Percentiles rank a stretch among this genome's conserved stretches.
phyloP scores from a whole-genome alignment of 2,888 invertebrate genomes.

The Orchesellides sinensis region DNA sequence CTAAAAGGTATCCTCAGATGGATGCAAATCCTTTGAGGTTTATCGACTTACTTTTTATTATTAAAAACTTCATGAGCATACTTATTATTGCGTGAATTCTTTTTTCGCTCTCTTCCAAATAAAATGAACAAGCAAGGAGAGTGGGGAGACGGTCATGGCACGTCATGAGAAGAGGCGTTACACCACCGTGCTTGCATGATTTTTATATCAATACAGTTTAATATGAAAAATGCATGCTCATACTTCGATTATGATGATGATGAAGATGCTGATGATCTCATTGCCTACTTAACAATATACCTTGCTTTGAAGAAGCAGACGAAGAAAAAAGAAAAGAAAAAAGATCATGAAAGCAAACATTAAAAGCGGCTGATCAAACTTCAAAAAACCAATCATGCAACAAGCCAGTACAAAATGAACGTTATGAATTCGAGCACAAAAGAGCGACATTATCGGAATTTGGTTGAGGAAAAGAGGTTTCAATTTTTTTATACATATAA shows the following conservation, averaged over 20 bases:
- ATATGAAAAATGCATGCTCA: slow-evolving; percentile 25
- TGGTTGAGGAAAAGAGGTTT: slow-evolving; percentile 13
- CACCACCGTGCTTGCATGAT: slow-evolving; percentile 7
- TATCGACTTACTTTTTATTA: slow-evolving; percentile 11
- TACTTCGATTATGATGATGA: slow-evolving; percentile 6
- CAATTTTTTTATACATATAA: slow-evolving; percentile 3
- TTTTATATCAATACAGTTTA: slow-evolving; percentile 35
- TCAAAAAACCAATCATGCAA: slow-evolving; percentile 44
- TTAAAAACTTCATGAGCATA: slow-evolving; percentile 20
- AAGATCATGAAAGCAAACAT: slow-evolving; percentile 1
- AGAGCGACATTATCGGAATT: slow-evolving; percentile 43
- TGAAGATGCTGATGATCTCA: slow-evolving; percentile 44
- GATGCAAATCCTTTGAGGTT: not conserved
- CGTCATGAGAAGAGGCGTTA: slow-evolving; percentile 44
- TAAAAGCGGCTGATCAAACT: not conserved
- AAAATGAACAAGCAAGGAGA: not conserved
- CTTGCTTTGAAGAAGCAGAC: slow-evolving; percentile 12
- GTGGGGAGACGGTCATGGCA: slow-evolving; percentile 12
- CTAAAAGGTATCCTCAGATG: not conserved
- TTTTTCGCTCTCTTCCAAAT: not conserved
- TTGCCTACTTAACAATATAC: slow-evolving; percentile 41
- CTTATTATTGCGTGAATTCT: not conserved
- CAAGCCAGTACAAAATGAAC: not conserved
- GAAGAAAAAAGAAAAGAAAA: slow-evolving; percentile 3
- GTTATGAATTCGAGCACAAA: not conserved